Evolutionary conservation across 2,888 invertebrate genomes (phyloP).

Genomic region (Drosophila niveifrons): DNA sequence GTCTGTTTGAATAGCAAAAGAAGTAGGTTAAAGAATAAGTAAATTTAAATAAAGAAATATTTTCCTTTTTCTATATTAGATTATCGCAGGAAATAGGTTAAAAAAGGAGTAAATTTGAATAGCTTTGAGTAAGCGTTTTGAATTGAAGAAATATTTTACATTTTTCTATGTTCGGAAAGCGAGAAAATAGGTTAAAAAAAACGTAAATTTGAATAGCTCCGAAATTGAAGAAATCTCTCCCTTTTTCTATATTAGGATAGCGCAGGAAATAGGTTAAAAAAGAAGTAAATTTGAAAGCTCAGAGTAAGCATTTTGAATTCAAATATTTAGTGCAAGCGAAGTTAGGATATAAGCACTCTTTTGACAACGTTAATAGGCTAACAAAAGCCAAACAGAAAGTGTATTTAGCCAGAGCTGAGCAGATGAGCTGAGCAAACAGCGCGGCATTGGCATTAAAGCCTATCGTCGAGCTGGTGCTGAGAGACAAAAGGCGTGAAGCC

Average conservation of each 20-base stretch:
- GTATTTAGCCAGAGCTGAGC: constrained; percentile 34
- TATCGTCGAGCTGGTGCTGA: constrained; percentile 13
- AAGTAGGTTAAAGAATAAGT: neutral
- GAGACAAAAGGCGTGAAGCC: constrained; percentile 75
- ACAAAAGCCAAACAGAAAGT: constrained; percentile 29
- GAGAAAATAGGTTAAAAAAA: neutral
- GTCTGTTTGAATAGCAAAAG: neutral
- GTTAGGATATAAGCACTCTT: neutral
- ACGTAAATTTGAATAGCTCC: neutral
- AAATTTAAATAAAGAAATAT: neutral
- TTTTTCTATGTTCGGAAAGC: no score
- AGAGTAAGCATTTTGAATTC: neutral
- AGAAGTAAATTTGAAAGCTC: neutral
- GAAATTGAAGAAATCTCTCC: neutral
- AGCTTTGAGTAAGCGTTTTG: neutral
- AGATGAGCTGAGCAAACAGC: constrained; percentile 36
- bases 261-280: neutral
- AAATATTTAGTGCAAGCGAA: constrained; percentile 19
- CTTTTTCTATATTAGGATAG: no score
- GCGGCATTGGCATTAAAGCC: constrained; percentile 23
- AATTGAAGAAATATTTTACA: constrained; percentile 6
- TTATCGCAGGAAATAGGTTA: neutral
- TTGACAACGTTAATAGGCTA: constrained; percentile 34
- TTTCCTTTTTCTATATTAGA: no score
- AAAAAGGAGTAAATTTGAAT: neutral